Percentiles rank a stretch among this genome's conserved stretches.
Conservation (phyloP, 1,140 invertebrate species). For the Zaprionus davidi region DNA sequence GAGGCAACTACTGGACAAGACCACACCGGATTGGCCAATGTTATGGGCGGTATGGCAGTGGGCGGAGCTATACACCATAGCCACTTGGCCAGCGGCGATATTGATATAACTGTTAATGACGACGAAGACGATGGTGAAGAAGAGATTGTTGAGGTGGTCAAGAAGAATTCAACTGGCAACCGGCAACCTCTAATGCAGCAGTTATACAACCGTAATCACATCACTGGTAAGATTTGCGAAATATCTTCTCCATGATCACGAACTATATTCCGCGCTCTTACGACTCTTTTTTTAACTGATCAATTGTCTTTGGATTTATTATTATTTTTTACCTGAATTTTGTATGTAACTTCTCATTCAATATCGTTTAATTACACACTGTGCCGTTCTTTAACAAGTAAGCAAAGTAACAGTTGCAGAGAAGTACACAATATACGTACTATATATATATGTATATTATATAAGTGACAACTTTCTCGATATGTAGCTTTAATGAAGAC, state of each 20-base stretch:
- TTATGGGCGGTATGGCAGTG: background rate
- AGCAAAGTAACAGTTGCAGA: background rate
- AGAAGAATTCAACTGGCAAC: conserved; percentile 56
- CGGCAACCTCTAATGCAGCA: conserved; percentile 76
- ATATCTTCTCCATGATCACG: conserved; percentile 5
- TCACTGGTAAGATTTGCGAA: conserved; percentile 77
- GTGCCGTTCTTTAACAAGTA: background rate
- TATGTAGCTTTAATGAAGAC: conserved; percentile 5
- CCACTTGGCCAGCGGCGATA: conserved; percentile 5
- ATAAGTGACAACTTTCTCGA: background rate
- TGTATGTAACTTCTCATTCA: background rate
- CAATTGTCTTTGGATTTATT: background rate
- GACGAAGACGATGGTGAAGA: background rate
- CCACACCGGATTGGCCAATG: no score
- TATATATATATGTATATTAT: background rate
- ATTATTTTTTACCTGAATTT: background rate
- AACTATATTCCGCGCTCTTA: background rate
- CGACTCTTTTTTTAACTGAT: background rate
- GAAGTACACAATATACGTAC: background rate
- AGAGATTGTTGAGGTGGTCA: conserved; percentile 9
- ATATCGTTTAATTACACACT: background rate
- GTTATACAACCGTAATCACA: conserved; percentile 76
- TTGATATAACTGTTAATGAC: conserved; percentile 20
- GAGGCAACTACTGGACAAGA: background rate
- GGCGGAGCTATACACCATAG: background rate